Evolutionary conservation across 2,888 invertebrate genomes (phyloP), one percentile per base, ranked within the genome.

Genomic region (Acanthococcus lagerstroemiae): DNA sequence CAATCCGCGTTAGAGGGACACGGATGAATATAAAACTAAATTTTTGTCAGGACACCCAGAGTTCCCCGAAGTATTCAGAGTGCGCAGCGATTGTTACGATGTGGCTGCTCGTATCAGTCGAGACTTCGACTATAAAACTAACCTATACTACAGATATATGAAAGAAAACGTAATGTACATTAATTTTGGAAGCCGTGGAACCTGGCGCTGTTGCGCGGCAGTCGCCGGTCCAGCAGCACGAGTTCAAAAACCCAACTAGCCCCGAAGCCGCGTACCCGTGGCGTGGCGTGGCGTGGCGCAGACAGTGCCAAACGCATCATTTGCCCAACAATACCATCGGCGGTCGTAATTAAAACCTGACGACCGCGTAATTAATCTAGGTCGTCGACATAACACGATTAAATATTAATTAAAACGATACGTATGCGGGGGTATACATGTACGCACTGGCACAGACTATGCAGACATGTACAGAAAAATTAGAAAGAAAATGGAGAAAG

Each of bases 351-450:
- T 52, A 52, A 52, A 52, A 52, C 19, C 22, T 22, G 52, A 52
- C 52, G 19, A 22, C 52, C 19, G 19, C 52, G 52, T 52, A 22
- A 22, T 12, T 52, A 52, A 52, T 37, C 37, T 37, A 52, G 52
- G 52, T 52, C 52, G 52, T 15, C 52, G 52, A 52, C 52, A 22
- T 22, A 52, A 52, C 15, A 52, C 22, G 52, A 52, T 52, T 52
- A 22, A 52, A 22, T 52, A 52, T 52, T 52, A 52, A 52, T 52
- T 52, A 52, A 52, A 52, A 22, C 52, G 24, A 37, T 15, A 37
- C n/a, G n/a, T 37, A 37, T n/a, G 12, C 37, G 19, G 17, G n/a
- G n/a, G n/a, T n/a, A n/a, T n/a, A n/a, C n/a, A n/a, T n/a, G n/a
- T n/a, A n/a, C n/a, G n/a, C n/a, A n/a, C n/a, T n/a, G n/a, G n/a